Conservation (phyloP, 1,140 invertebrate species). For the Tribolium castaneum region DNA sequence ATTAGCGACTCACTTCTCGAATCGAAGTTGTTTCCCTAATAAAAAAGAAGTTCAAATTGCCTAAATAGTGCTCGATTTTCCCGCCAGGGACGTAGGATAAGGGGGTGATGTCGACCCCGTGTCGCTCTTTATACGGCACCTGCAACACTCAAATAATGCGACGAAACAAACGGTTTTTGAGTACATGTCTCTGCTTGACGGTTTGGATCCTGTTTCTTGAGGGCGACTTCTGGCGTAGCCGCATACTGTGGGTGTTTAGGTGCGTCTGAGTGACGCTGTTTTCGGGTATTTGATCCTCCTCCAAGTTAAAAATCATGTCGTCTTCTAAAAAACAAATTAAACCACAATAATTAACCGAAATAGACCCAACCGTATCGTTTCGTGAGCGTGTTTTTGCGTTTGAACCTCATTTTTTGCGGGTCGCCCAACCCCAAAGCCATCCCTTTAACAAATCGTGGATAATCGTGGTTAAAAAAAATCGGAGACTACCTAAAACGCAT, state of each 20-base stretch:
- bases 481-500: conserved; percentile 72
- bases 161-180: background rate
- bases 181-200: conserved; percentile 57
- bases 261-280: conserved; percentile 46
- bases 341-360: conserved; percentile 24
- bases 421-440: conserved; percentile 80
- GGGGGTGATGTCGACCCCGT: conserved; percentile 88
- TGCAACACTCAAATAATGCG: conserved; percentile 56
- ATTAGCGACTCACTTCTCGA: conserved; percentile 73
- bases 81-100: conserved; percentile 84
- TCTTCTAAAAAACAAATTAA: conserved; percentile 57
- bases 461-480: conserved; percentile 7
- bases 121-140: conserved; percentile 73
- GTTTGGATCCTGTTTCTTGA: conserved; percentile 51
- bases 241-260: conserved; percentile 49
- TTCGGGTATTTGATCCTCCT: conserved; percentile 71
- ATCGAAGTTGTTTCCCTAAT: conserved; percentile 94
- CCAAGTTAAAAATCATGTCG: conserved; percentile 79
- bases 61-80: conserved; percentile 85
- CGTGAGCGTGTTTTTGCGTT: conserved; percentile 29
- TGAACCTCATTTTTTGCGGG: conserved; percentile 61
- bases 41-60: conserved; percentile 95
- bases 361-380: conserved; percentile 3
- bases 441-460: conserved; percentile 63
- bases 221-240: conserved; percentile 57